These are phyloP conservation scores for Coryphaenoides rupestris DNA, from an alignment of 2,113 vertebrate species.

Conservation along the genomic window DNA sequence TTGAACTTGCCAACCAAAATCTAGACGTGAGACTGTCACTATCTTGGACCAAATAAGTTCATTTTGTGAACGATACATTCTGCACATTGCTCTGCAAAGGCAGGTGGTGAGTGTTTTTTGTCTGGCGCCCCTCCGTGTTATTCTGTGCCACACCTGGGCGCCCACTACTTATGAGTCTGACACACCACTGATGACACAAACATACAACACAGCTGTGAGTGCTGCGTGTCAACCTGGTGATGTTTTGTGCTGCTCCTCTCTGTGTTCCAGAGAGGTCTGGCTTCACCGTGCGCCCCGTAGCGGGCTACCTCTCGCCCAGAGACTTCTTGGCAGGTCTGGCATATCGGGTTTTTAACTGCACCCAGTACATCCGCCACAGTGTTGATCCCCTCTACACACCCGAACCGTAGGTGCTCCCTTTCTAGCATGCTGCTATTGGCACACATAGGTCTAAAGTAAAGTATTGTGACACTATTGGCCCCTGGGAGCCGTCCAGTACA, in stretches of 20 bases:
- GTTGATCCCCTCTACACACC: conserved; percentile 97
- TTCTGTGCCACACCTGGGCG: too few species aligned
- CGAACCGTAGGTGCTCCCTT: conserved; percentile 85
- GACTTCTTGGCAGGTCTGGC: conserved; percentile 95
- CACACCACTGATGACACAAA: too few species aligned
- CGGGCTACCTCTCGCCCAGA: conserved; percentile 92
- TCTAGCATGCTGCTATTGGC: background rate
- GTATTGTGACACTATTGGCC: background rate
- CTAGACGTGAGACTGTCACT: too few species aligned
- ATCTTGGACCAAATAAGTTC: too few species aligned
- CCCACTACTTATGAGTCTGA: too few species aligned
- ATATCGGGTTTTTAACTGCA: conserved; percentile 95
- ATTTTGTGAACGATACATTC: too few species aligned
- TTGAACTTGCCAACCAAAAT: too few species aligned
- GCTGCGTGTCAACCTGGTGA: background rate
- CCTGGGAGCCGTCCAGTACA: background rate
- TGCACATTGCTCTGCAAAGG: too few species aligned
- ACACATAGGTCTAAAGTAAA: too few species aligned
- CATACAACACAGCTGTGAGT: background rate
- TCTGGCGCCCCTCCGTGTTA: too few species aligned
- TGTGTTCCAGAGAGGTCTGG: conserved; percentile 86
- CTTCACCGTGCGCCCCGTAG: conserved; percentile 92
- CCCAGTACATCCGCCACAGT: conserved; percentile 94
- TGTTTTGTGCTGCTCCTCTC: background rate
- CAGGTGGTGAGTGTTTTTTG: too few species aligned